A percentile compares a stretch with the other conserved stretches of the same genome.
These are phyloP conservation scores for Blastomussa wellsi DNA, from an alignment of 92 coral and sea anemone species.

Conservation along the genomic window DNA sequence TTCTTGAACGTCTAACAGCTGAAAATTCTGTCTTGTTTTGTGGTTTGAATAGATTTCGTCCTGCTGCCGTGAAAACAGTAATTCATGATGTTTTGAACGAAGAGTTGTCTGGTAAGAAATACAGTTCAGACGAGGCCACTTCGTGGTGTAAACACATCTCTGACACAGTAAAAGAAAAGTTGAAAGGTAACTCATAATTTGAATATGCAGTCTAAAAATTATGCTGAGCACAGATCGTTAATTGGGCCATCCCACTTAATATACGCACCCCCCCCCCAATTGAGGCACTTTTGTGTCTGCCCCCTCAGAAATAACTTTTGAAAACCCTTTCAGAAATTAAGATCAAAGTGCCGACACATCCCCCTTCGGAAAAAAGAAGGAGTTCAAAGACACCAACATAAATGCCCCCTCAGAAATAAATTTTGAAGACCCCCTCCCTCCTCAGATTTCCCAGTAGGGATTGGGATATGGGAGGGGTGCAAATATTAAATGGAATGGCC, in stretches of 20 bases:
- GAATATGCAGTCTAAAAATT: not conserved
- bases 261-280: not conserved
- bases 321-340: too few relatives aligned
- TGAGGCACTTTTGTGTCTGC: too few relatives aligned
- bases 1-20: not conserved
- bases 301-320: too few relatives aligned
- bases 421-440: too few relatives aligned
- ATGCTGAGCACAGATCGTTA: not conserved
- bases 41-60: constrained; percentile 75
- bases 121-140: constrained; percentile 92
- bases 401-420: too few relatives aligned
- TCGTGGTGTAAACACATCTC: constrained; percentile 86
- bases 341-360: too few relatives aligned
- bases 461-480: too few relatives aligned
- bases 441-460: too few relatives aligned
- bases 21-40: not conserved
- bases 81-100: constrained; percentile 94
- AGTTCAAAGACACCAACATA: too few relatives aligned
- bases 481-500: too few relatives aligned
- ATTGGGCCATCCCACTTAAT: not conserved
- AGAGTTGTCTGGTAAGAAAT: constrained; percentile 87
- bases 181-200: constrained; percentile 68
- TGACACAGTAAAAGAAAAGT: constrained; percentile 70
- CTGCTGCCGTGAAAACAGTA: constrained; percentile 81
- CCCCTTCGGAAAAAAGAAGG: too few relatives aligned